These are phyloP conservation scores for Leucopternis melanops DNA, from an alignment of 2,113 vertebrate genomes.

Conservation along the genomic window DNA sequence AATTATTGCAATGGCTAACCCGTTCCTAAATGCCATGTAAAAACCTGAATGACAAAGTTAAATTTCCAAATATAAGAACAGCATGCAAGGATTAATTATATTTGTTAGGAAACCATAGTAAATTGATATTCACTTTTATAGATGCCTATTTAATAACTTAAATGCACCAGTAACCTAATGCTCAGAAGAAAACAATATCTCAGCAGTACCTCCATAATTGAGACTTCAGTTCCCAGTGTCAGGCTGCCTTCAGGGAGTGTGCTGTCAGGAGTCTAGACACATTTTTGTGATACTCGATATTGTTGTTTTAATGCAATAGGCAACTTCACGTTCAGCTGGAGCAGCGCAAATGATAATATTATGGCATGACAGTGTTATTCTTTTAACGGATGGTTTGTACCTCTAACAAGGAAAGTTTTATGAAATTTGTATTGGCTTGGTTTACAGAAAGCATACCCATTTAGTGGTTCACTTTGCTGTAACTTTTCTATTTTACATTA, in stretches of 20 bases:
- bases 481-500: neutral
- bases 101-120: neutral
- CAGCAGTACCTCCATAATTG: neutral
- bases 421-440: constrained; percentile 33
- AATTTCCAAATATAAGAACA: neutral
- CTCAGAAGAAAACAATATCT: neutral
- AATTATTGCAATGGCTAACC: neutral
- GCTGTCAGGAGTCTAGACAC: neutral
- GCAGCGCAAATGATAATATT: constrained; percentile 6
- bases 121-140: neutral
- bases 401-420: neutral
- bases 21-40: neutral
- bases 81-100: neutral
- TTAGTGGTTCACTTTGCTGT: neutral
- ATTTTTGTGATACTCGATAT: neutral
- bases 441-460: neutral
- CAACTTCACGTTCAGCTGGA: neutral
- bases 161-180: neutral
- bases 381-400: neutral
- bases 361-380: neutral
- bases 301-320: neutral
- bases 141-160: neutral
- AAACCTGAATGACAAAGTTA: neutral
- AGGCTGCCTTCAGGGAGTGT: neutral
- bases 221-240: neutral